These are phyloP conservation scores for Sebastes schlegelii DNA, from an alignment of 2,113 vertebrate genomes.

Conservation along the genomic window DNA sequence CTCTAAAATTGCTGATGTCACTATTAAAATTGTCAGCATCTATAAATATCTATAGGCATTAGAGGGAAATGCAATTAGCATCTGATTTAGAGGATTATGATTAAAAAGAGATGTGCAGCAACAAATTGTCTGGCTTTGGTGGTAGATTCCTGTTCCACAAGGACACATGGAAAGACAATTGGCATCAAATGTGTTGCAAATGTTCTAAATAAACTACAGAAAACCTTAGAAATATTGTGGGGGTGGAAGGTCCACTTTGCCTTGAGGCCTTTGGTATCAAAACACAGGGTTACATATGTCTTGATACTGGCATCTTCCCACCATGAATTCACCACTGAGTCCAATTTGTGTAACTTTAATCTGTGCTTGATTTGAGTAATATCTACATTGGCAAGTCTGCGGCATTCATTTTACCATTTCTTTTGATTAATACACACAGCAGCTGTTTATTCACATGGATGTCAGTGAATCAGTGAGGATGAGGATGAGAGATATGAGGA, in stretches of 20 bases:
- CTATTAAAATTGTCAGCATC: neutral
- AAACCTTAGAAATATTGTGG: neutral
- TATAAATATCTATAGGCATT: neutral
- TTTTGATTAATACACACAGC: slow-evolving; percentile 35
- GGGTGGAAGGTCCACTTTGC: neutral
- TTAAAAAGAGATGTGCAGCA: neutral
- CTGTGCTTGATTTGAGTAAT: neutral
- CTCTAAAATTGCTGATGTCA: slow-evolving; percentile 2
- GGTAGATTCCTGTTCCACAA: neutral
- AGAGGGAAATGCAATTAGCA: neutral
- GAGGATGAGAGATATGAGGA: slow-evolving; percentile 1
- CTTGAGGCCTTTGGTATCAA: neutral
- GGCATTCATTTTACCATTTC: neutral
- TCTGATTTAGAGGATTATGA: neutral
- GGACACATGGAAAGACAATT: slow-evolving; percentile 2
- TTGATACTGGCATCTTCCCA: neutral
- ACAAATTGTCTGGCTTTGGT: neutral
- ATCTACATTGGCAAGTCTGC: neutral
- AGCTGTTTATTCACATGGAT: slow-evolving; percentile 48
- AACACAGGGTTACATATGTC: neutral
- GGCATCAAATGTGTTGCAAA: neutral
- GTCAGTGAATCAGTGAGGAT: neutral
- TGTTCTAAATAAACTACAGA: neutral
- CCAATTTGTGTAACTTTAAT: slow-evolving; percentile 1
- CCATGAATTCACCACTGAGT: neutral